Conservation (phyloP, 2,888 invertebrate genomes). For the Oscheius onirici region DNA sequence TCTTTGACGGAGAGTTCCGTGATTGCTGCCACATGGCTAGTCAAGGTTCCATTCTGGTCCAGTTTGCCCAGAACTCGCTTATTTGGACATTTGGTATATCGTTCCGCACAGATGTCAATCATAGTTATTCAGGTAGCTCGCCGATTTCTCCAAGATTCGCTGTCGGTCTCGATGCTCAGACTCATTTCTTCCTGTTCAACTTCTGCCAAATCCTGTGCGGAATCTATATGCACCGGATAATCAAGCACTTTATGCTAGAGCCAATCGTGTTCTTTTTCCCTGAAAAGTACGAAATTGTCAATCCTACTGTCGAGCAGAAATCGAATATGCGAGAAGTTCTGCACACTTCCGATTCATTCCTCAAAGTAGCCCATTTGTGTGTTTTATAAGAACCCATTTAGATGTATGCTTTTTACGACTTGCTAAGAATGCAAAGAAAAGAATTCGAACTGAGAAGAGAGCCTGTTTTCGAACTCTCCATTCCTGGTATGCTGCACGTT, state of each 20-base stretch:
- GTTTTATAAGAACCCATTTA: not conserved
- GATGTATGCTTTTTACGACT: slow-evolving; percentile 14
- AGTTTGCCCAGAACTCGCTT: not conserved
- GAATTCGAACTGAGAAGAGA: not conserved
- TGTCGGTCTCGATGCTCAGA: not conserved
- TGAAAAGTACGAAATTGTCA: slow-evolving; percentile 2
- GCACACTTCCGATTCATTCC: not conserved
- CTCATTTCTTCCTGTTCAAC: not conserved
- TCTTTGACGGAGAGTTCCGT: not conserved
- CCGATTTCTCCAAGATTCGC: not conserved
- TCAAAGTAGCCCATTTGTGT: not conserved
- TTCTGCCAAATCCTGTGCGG: not conserved
- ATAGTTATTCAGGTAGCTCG: too few species aligned
- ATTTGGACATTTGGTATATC: not conserved
- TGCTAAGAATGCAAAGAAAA: not conserved
- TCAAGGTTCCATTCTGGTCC: not conserved
- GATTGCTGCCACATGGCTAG: not conserved
- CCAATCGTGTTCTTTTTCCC: slow-evolving; percentile 2
- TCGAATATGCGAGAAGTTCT: not conserved
- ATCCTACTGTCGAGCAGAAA: slow-evolving; percentile 1
- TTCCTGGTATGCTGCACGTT: slow-evolving; percentile 1
- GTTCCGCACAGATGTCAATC: too few species aligned
- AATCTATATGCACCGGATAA: not conserved
- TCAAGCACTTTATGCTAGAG: slow-evolving; percentile 1
- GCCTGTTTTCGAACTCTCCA: not conserved